Conservation (phyloP, 2,888 invertebrate genomes). For the Stenodera caucasica region DNA sequence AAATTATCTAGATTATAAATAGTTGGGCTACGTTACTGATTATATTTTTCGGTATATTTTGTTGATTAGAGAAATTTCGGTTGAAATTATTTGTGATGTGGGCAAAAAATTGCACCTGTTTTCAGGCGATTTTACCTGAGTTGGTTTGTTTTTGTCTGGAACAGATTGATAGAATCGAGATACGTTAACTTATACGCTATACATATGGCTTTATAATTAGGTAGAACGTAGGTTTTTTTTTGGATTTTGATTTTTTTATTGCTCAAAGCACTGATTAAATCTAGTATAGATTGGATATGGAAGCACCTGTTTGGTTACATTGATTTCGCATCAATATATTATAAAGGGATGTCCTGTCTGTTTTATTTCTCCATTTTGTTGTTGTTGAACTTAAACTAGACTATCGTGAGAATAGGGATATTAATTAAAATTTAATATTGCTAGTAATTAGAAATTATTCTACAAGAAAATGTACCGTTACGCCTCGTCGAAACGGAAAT, state of each 20-base stretch:
- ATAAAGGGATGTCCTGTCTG: not conserved
- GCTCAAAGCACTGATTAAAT: not conserved
- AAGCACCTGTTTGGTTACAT: not conserved
- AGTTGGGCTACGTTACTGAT: too few species aligned
- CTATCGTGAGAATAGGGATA: not conserved
- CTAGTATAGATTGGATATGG: not conserved
- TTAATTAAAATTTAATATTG: not conserved
- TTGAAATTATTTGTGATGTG: not conserved
- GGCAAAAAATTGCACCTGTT: slow-evolving; percentile 9
- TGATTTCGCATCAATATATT: not conserved
- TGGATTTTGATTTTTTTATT: not conserved
- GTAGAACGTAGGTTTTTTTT: not conserved
- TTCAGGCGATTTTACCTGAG: slow-evolving; percentile 2
- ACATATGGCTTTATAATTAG: slow-evolving; percentile 11
- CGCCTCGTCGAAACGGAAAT: too few species aligned
- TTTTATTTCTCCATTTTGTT: not conserved
- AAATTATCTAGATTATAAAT: too few species aligned
- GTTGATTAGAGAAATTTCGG: not conserved
- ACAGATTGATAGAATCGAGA: slow-evolving; percentile 5
- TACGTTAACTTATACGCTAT: slow-evolving; percentile 1
- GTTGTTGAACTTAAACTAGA: not conserved
- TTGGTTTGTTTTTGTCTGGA: slow-evolving; percentile 8
- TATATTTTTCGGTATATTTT: not conserved
- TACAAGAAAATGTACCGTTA: too few species aligned
- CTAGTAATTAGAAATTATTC: too few species aligned